Conservation (phyloP, 2,888 invertebrate species). For the Trichacis sp. region DNA sequence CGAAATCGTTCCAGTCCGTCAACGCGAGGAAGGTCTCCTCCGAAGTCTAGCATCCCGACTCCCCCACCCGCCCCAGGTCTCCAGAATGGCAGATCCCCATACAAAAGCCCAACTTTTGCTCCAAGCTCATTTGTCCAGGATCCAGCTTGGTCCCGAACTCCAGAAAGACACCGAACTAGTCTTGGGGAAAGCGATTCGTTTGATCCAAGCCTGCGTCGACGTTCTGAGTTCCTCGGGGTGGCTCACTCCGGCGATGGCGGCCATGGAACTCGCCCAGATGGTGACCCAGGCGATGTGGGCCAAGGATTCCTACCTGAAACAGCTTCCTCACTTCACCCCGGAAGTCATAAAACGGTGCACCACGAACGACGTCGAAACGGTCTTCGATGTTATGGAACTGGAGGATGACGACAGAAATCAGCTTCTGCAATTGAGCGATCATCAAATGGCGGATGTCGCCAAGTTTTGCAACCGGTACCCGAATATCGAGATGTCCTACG, state of each 20-base stretch:
- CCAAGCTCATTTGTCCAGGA: slow-evolving; percentile 94
- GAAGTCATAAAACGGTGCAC: slow-evolving; percentile 92
- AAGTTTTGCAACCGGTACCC: slow-evolving; percentile 99
- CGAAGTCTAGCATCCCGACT: slow-evolving; percentile 77
- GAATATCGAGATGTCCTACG: slow-evolving; percentile 95
- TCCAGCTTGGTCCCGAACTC: slow-evolving; percentile 94
- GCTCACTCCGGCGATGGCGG: slow-evolving; percentile 97
- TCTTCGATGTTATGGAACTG: slow-evolving; percentile 95
- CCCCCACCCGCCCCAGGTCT: slow-evolving; percentile 70
- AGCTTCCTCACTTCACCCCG: slow-evolving; percentile 92
- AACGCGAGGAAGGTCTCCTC: slow-evolving; percentile 93
- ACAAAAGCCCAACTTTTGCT: slow-evolving; percentile 95
- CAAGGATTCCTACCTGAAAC: slow-evolving; percentile 96
- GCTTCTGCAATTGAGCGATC: slow-evolving; percentile 82
- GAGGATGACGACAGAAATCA: slow-evolving; percentile 90
- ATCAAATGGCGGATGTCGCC: slow-evolving; percentile 97
- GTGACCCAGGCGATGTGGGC: slow-evolving; percentile 99
- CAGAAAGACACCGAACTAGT: slow-evolving; percentile 96
- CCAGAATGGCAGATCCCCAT: slow-evolving; percentile 85
- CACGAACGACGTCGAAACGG: slow-evolving; percentile 91
- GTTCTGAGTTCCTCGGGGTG: slow-evolving; percentile 96
- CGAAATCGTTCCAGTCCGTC: slow-evolving; percentile 92
- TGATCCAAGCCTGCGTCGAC: slow-evolving; percentile 96
- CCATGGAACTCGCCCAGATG: slow-evolving; percentile 99
- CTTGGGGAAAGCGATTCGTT: slow-evolving; percentile 84